Evolutionary conservation across 2,113 vertebrate species (phyloP).

Genomic region (Pampusana beccarii): DNA sequence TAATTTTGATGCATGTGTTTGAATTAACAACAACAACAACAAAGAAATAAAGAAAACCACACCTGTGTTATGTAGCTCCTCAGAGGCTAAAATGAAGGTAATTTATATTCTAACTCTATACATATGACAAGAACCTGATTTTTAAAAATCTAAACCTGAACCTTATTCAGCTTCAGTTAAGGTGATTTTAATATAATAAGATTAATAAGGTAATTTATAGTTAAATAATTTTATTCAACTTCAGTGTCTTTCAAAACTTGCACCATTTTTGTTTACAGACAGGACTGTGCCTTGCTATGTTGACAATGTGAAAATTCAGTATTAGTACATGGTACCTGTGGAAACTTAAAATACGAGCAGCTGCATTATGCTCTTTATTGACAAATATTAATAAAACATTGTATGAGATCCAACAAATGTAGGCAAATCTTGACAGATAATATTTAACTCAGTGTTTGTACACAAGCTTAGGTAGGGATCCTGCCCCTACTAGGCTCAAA

Average conservation of each 20-base stretch:
- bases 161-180: not conserved
- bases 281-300: not conserved
- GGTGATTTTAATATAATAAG: not conserved
- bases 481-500: not conserved
- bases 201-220: not conserved
- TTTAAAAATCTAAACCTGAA: not conserved
- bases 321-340: not conserved
- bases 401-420: not conserved
- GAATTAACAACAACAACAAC: not conserved
- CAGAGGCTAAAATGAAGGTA: not conserved
- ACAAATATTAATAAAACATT: not conserved
- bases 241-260: not conserved
- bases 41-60: not conserved
- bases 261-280: accelerated
- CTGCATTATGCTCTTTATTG: not conserved
- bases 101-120: not conserved
- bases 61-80: not conserved
- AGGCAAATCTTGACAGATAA: not conserved
- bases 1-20: not conserved
- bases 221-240: not conserved
- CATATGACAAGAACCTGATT: not conserved
- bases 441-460: not conserved
- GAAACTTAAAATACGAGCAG: not conserved
- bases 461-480: not conserved
- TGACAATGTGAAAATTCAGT: not conserved